Evolutionary conservation across 2,888 invertebrate genomes (phyloP), one percentile per base, ranked within the genome.

Genomic region (Cheilosia scutellata): DNA sequence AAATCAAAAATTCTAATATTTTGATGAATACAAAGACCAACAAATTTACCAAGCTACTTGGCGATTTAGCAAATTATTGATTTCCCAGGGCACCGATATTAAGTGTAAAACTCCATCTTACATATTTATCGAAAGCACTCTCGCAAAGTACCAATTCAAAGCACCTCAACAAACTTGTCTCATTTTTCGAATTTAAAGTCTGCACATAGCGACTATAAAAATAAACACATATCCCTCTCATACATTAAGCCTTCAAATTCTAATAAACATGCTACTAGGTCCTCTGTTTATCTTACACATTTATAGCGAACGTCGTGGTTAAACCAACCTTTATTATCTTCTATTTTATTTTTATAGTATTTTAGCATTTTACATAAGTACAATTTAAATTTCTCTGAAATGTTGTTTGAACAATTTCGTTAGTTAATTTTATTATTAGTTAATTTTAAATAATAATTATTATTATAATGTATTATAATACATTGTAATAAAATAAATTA

Each of bases 221-320:
- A 60, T 13, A 44, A 27, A 42, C 7, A 25, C 27, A 5, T 37
- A 40, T 31, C 42, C 7, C 44, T 37, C 9, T 4, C 33, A 37
- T 37, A 37, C 31, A 47, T 11, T 31, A 9, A 25, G 31, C 16
- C 20, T 47, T 57, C 25, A 44, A 78, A 78, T 49, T 29, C 63
- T n/a, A 62, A 55, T 63, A 55, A 60, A 53, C 60, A 55, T 70
- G 58, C 60, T 65, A 55, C 49, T 25, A 74, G 49, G 20, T 20
- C 49, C 29, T 11, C 44, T 40, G 40, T 58, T 55, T 31, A 31
- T 25, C 16, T 5, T 29, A 3, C 29, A n/a, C 16, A 13, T 42
- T 11, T 20, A 37, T n/a, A 49, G 9, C 42, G 4, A 74, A 63
- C 44, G 49, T 60, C 60, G 31, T 29, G 40, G 3, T 9, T 33